A percentile compares a stretch with the other conserved stretches of the same genome.
These are phyloP conservation scores for Xestia ashworthii DNA, from an alignment of 2,888 invertebrate genomes.

Conservation along the genomic window DNA sequence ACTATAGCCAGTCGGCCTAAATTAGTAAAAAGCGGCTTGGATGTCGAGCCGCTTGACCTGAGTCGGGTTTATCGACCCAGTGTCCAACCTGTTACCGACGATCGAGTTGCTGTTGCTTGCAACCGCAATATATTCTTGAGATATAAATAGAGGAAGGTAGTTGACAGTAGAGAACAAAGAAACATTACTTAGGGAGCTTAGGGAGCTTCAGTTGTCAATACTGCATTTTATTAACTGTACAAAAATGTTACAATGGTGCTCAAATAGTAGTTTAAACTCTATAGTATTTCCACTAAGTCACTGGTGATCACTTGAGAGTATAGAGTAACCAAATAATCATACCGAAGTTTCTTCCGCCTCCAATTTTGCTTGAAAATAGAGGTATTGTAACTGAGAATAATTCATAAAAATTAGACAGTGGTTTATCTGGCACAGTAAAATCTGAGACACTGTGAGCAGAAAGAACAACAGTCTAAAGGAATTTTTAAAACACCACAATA, in stretches of 20 bases:
- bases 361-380: too few species aligned
- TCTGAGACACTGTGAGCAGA: neutral
- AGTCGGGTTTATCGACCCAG: slow-evolving; percentile 72
- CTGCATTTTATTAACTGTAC: neutral
- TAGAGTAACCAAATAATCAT: neutral
- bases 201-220: neutral
- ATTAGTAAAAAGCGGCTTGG: slow-evolving; percentile 58
- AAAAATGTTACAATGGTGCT: neutral
- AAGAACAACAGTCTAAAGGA: neutral
- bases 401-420: neutral
- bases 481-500: neutral
- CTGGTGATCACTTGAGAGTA: neutral
- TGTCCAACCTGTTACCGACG: slow-evolving; percentile 59
- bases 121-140: slow-evolving; percentile 50
- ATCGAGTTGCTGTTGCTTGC: slow-evolving; percentile 46
- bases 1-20: slow-evolving; percentile 47
- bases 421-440: neutral
- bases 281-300: neutral
- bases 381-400: neutral
- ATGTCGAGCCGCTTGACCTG: slow-evolving; percentile 64
- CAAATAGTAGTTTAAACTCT: neutral
- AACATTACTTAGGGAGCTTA: neutral
- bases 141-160: slow-evolving; percentile 29
- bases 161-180: slow-evolving; percentile 24
- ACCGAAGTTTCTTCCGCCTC: neutral